A percentile compares a stretch with the other conserved stretches of the same genome.
Evolutionary conservation across 2,113 vertebrate genomes (phyloP).

Genomic region (Erinaceus europaeus): DNA sequence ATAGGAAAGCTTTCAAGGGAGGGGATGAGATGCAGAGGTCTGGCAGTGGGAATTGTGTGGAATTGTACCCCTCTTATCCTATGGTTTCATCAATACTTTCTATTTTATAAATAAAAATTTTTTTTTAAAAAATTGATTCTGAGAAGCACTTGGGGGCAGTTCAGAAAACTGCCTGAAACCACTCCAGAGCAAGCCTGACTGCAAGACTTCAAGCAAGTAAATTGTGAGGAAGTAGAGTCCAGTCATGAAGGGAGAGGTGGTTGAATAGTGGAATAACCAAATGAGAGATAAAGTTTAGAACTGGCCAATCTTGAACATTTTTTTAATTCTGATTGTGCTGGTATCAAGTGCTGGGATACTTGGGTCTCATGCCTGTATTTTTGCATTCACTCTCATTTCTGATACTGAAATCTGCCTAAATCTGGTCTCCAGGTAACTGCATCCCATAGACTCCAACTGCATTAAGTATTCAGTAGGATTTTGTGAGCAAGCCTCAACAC

Average conservation of each 20-base stretch:
- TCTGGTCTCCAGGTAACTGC: constrained; percentile 28
- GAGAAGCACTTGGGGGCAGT: neutral
- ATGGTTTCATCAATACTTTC: no score
- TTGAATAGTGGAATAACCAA: rapidly evolving
- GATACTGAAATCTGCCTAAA: neutral
- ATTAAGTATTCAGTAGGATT: constrained; percentile 39
- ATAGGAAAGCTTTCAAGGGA: no score
- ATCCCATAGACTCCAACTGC: constrained; percentile 9
- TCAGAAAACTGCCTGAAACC: neutral
- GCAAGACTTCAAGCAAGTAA: neutral
- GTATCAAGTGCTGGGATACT: neutral
- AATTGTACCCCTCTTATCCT: no score
- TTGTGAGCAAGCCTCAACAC: neutral
- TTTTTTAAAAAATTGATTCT: no score
- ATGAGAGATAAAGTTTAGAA: neutral
- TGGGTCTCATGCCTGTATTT: neutral
- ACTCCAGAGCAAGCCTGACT: neutral
- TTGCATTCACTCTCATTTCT: neutral
- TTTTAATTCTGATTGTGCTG: neutral
- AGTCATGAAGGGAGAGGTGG: rapidly evolving
- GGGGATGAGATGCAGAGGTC: no score
- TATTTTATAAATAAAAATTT: no score
- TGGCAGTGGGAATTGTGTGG: no score
- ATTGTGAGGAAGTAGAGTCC: neutral
- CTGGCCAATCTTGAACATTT: neutral